Conservation (phyloP, 2,888 invertebrate species). For the Temnothorax ravouxi region DNA sequence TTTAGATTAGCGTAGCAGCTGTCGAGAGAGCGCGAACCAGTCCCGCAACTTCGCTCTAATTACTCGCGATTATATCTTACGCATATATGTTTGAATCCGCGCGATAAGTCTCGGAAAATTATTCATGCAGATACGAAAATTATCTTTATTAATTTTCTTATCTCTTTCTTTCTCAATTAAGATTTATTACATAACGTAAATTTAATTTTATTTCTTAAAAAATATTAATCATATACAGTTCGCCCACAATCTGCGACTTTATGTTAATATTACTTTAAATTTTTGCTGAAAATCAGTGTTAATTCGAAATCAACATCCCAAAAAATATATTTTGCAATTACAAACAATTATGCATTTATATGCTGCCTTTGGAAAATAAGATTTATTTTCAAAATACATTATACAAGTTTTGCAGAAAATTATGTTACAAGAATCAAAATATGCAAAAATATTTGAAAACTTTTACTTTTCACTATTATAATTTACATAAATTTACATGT, state of each 20-base stretch:
- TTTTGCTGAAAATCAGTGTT: not conserved
- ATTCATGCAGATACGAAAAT: not conserved
- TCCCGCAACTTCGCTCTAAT: conserved; percentile 41
- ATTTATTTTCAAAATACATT: not conserved
- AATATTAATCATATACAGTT: not conserved
- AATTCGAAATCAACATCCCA: not conserved
- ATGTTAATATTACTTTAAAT: not conserved
- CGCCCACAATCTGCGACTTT: not conserved
- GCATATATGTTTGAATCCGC: conserved; percentile 31
- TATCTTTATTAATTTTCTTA: not conserved
- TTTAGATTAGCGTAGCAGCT: conserved; percentile 45
- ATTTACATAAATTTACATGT: not conserved
- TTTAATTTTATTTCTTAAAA: not conserved
- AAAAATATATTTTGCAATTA: not conserved
- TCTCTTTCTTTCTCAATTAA: not conserved
- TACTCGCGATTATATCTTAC: conserved; percentile 51
- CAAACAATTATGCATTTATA: not conserved
- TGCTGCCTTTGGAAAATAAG: not conserved
- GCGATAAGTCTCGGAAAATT: not conserved
- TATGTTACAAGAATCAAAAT: not conserved
- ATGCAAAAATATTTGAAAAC: not conserved
- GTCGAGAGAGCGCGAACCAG: conserved; percentile 18
- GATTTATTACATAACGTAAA: not conserved
- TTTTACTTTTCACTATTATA: not conserved
- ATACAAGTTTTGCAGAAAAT: not conserved